A percentile compares a stretch with the other conserved stretches of the same genome.
Evolutionary conservation across 2,888 invertebrate species (phyloP).

Genomic region (Clepsis dumicolana): DNA sequence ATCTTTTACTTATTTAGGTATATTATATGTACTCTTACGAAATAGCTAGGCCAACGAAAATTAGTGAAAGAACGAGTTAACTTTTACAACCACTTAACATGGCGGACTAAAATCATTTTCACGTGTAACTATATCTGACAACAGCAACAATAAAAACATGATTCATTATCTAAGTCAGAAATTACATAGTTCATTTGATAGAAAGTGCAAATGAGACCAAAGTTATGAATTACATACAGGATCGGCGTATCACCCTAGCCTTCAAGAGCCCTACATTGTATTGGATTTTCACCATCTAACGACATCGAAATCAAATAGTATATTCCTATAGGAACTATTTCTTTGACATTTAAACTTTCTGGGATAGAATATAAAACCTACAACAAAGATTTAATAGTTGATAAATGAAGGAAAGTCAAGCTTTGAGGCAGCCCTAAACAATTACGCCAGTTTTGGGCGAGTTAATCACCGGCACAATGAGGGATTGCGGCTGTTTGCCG

Average conservation of each 20-base stretch:
- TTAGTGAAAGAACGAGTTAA: not conserved
- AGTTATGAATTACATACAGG: too few species aligned
- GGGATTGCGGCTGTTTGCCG: conserved; percentile 66
- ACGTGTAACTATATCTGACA: not conserved
- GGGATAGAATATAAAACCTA: not conserved
- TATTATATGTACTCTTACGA: not conserved
- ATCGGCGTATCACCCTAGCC: too few species aligned
- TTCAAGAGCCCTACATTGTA: too few species aligned
- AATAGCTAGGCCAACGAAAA: not conserved
- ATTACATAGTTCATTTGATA: not conserved
- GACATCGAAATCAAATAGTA: too few species aligned
- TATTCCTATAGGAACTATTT: too few species aligned
- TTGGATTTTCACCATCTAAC: too few species aligned
- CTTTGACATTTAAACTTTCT: too few species aligned
- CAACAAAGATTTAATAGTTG: not conserved
- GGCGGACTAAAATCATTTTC: not conserved
- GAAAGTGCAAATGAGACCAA: too few species aligned
- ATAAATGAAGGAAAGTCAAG: not conserved
- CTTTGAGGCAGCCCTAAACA: conserved; percentile 14
- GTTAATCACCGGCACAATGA: conserved; percentile 64
- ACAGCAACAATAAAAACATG: not conserved
- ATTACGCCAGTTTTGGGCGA: conserved; percentile 52
- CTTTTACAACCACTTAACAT: not conserved
- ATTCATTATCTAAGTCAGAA: not conserved
- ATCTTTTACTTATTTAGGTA: not conserved